phyloP scores from a whole-genome alignment of 1,140 invertebrate genomes.

The Nebria ingens region DNA sequence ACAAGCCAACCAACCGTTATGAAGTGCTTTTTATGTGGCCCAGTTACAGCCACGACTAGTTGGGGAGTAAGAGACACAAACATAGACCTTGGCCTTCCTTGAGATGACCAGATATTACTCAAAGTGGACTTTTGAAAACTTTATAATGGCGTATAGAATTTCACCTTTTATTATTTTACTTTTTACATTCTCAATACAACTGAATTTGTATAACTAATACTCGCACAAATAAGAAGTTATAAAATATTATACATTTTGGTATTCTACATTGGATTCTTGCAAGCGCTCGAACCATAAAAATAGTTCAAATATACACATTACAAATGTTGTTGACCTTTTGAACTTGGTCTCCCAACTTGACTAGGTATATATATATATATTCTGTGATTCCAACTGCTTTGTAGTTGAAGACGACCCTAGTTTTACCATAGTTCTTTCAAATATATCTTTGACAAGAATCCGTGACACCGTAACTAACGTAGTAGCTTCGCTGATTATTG shows the following conservation, averaged over 20 bases:
- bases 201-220: no score
- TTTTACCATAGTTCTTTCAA: background rate
- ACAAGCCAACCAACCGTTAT: background rate
- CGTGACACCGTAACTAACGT: background rate
- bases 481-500: constrained; percentile 1
- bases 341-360: no score
- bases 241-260: no score
- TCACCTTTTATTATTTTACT: no score
- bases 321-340: no score
- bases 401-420: background rate
- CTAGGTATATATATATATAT: no score
- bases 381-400: no score
- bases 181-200: no score
- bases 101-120: constrained; percentile 3
- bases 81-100: background rate
- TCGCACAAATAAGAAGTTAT: no score
- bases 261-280: no score
- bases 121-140: background rate
- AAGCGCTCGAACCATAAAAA: no score
- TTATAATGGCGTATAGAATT: background rate
- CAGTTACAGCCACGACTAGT: background rate
- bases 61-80: background rate
- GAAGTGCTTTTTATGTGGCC: constrained; percentile 10
- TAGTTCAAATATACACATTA: no score
- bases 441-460: background rate